These are phyloP conservation scores for Chirona hameri DNA, from an alignment of 2,888 invertebrate species.

Conservation along the genomic window DNA sequence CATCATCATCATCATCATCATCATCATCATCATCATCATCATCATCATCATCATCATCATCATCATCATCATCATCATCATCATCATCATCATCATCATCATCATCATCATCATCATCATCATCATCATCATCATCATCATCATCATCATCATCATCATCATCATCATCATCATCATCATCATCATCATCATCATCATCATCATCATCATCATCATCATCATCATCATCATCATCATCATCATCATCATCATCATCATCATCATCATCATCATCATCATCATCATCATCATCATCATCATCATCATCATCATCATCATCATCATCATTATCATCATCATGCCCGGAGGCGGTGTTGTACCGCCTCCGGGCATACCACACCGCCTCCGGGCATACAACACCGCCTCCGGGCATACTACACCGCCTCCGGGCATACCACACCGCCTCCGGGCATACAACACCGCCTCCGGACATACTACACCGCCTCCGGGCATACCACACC, in stretches of 20 bases:
- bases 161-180: conserved; percentile 22
- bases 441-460: no score
- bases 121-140: conserved; percentile 22
- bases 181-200: conserved; percentile 22
- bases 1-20: conserved; percentile 22
- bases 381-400: no score
- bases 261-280: conserved; percentile 22
- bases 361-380: no score
- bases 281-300: conserved; percentile 22
- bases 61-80: conserved; percentile 22
- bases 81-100: conserved; percentile 22
- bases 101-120: conserved; percentile 22
- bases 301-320: conserved; percentile 22
- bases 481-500: no score
- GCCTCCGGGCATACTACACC: no score
- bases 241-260: conserved; percentile 22
- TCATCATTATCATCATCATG: conserved; percentile 10
- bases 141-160: conserved; percentile 22
- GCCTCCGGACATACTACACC: no score
- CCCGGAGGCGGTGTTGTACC: no score
- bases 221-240: conserved; percentile 22
- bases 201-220: conserved; percentile 22
- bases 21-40: conserved; percentile 22
- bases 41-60: conserved; percentile 22
- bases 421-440: no score